Conservation (phyloP, 2,888 invertebrate species). For the Nomada flava region DNA sequence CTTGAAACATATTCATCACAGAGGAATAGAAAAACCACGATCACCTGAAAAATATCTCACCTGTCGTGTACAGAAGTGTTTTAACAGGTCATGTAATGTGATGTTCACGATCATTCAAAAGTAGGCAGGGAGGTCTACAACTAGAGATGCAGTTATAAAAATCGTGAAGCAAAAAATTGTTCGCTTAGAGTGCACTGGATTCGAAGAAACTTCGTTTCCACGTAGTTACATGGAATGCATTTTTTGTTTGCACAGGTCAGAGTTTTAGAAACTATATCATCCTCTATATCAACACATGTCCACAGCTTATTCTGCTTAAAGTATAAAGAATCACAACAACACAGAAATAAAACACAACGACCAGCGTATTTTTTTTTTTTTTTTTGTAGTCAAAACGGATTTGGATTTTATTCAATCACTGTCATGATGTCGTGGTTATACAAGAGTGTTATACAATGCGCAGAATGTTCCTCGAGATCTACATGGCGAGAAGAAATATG, state of each 20-base stretch:
- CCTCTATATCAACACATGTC: slow-evolving; percentile 45
- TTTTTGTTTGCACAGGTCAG: slow-evolving; percentile 26
- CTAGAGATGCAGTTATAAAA: slow-evolving; percentile 41
- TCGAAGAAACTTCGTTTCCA: slow-evolving; percentile 28
- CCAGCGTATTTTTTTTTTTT: slow-evolving; percentile 64
- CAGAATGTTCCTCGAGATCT: slow-evolving; percentile 79
- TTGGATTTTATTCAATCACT: slow-evolving; percentile 83
- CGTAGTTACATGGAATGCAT: slow-evolving; percentile 27
- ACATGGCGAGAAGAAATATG: slow-evolving; percentile 78
- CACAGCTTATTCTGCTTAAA: slow-evolving; percentile 63
- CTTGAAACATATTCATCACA: slow-evolving; percentile 46
- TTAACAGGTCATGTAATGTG: not conserved
- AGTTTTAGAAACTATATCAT: slow-evolving; percentile 44
- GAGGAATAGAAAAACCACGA: slow-evolving; percentile 58
- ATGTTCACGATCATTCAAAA: slow-evolving; percentile 37
- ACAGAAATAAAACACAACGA: slow-evolving; percentile 81
- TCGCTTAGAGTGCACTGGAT: slow-evolving; percentile 34
- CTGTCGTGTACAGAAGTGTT: slow-evolving; percentile 60
- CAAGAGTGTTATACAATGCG: slow-evolving; percentile 82
- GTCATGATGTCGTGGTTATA: slow-evolving; percentile 80
- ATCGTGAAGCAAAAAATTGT: slow-evolving; percentile 29
- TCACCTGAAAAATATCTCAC: slow-evolving; percentile 70
- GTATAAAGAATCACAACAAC: slow-evolving; percentile 71
- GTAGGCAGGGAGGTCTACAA: slow-evolving; percentile 39
- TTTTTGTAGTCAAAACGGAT: slow-evolving; percentile 81